phyloP scores from a whole-genome alignment of 2,113 vertebrate species.

The Nibea coibor region DNA sequence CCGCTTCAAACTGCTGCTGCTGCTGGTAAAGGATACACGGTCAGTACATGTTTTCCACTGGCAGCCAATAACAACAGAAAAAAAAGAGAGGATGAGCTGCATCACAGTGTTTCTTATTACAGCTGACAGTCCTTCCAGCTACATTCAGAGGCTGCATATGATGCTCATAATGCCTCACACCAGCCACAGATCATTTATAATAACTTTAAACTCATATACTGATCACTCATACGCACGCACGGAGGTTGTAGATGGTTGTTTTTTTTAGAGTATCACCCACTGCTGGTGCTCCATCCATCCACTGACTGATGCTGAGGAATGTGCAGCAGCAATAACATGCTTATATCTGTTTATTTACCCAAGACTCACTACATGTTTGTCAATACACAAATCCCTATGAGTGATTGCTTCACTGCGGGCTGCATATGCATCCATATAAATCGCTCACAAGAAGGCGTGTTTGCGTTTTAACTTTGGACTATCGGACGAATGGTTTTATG shows the following conservation, averaged over 20 bases:
- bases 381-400: conserved; percentile 8
- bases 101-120: conserved; percentile 30
- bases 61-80: conserved; percentile 40
- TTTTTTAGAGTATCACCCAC: background rate
- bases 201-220: conserved; percentile 30
- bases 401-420: conserved; percentile 30
- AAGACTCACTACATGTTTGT: conserved; percentile 14
- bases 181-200: conserved; percentile 25
- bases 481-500: conserved; percentile 65
- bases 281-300: conserved; percentile 1
- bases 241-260: background rate
- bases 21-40: conserved; percentile 49
- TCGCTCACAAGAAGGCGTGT: conserved; percentile 40
- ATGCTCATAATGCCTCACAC: conserved; percentile 25
- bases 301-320: conserved; percentile 75
- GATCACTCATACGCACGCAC: background rate
- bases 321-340: conserved; percentile 56
- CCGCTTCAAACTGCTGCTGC: conserved; percentile 41
- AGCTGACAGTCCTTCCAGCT: conserved; percentile 37
- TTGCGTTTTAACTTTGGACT: conserved; percentile 46
- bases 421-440: conserved; percentile 19
- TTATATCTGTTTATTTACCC: conserved; percentile 60
- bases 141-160: conserved; percentile 5
- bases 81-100: conserved; percentile 36
- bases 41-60: conserved; percentile 56